These are phyloP conservation scores for Frieseomelitta varia DNA, from an alignment of 1,140 invertebrate species.

Conservation along the genomic window DNA sequence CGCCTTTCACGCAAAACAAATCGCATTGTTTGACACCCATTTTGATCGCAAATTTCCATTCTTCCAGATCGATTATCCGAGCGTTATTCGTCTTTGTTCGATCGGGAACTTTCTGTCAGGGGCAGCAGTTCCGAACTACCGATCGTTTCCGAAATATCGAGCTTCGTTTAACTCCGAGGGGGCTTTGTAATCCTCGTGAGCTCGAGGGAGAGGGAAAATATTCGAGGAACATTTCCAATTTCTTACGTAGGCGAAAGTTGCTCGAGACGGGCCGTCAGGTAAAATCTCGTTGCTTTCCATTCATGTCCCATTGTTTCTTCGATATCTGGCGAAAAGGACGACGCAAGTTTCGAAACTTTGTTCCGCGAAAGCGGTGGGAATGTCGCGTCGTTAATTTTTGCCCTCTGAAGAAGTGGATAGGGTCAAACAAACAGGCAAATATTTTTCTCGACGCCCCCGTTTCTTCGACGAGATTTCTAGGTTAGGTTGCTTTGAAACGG, in stretches of 20 bases:
- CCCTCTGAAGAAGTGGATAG: not conserved
- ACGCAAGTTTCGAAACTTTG: not conserved
- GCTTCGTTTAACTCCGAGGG: no score
- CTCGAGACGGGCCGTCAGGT: not conserved
- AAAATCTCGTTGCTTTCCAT: slow-evolving; percentile 13
- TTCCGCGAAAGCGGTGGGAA: not conserved
- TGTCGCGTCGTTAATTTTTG: slow-evolving; percentile 30
- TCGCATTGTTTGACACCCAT: no score
- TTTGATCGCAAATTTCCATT: no score
- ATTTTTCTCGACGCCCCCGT: slow-evolving; percentile 1
- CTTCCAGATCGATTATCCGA: no score
- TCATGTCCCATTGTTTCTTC: slow-evolving; percentile 34
- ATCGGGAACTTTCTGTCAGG: no score
- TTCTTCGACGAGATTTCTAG: not conserved
- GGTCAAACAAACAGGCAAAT: slow-evolving; percentile 33
- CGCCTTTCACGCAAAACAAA: no score
- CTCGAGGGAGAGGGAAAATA: not conserved
- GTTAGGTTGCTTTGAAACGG: not conserved
- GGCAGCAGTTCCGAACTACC: no score
- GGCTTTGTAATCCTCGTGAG: not conserved
- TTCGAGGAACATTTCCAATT: not conserved
- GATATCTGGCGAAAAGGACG: not conserved
- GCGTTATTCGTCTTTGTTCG: no score
- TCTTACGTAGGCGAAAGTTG: not conserved
- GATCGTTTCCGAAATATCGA: not conserved